These are phyloP conservation scores for Tachina lurida DNA, from an alignment of 2,888 invertebrate species.

Conservation along the genomic window DNA sequence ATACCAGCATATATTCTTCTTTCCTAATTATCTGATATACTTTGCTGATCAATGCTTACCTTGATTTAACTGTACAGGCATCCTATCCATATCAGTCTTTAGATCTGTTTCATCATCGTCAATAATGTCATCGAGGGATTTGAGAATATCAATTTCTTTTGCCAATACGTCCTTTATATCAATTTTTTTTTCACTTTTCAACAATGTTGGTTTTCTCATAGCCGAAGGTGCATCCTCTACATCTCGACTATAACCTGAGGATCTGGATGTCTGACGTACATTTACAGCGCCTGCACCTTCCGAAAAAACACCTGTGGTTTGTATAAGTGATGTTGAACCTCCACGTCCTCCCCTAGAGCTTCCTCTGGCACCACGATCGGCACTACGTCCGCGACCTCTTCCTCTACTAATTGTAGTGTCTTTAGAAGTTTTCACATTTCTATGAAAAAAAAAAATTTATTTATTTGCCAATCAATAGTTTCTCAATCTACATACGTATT, in stretches of 20 bases:
- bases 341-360: conserved; percentile 75
- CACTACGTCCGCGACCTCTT: conserved; percentile 75
- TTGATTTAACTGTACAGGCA: conserved; percentile 80
- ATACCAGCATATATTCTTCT: conserved; percentile 25
- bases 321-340: conserved; percentile 78
- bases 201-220: conserved; percentile 76
- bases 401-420: conserved; percentile 79
- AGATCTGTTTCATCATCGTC: conserved; percentile 78
- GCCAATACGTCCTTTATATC: conserved; percentile 77
- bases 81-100: conserved; percentile 78
- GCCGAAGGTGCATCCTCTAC: conserved; percentile 76
- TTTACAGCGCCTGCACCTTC: conserved; percentile 81
- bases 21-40: conserved; percentile 5
- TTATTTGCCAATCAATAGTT: background rate
- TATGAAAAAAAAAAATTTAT: conserved; percentile 61
- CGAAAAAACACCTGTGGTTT: conserved; percentile 82
- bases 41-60: conserved; percentile 74
- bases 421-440: conserved; percentile 82
- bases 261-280: conserved; percentile 73
- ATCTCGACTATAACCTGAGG: conserved; percentile 74
- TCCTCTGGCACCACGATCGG: conserved; percentile 74
- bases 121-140: conserved; percentile 78
- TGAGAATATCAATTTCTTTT: conserved; percentile 74
- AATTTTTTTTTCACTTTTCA: conserved; percentile 77
- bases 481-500: conserved; percentile 80